A percentile compares a stretch with the other conserved stretches of the same genome.
Conservation (phyloP, 2,888 invertebrate genomes). For the Eustalomyia histrio region DNA sequence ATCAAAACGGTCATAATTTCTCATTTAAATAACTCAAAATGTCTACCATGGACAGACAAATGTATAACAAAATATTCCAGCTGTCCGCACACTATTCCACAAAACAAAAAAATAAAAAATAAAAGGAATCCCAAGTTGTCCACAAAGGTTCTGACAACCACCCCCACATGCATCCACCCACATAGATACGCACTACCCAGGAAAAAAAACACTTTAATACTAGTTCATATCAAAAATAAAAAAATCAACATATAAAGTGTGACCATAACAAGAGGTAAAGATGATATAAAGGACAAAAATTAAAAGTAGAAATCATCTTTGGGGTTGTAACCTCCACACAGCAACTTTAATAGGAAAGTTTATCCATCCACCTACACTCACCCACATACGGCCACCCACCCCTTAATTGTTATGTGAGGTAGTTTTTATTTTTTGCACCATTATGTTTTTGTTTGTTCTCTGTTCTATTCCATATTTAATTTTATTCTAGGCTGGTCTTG, state of each 20-base stretch:
- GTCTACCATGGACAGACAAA: not conserved
- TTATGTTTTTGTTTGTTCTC: slow-evolving; percentile 4
- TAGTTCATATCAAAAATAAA: not conserved
- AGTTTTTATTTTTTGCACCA: slow-evolving; percentile 3
- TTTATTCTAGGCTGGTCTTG: slow-evolving; percentile 10
- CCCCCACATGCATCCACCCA: not conserved
- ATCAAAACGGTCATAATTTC: not conserved
- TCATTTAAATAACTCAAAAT: slow-evolving; percentile 3
- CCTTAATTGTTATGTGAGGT: not conserved
- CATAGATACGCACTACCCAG: not conserved
- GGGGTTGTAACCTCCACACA: slow-evolving; percentile 6
- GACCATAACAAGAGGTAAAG: not conserved
- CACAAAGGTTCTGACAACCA: not conserved
- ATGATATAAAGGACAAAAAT: not conserved
- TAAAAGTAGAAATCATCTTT: not conserved
- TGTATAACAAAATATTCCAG: slow-evolving; percentile 1
- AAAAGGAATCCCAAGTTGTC: not conserved
- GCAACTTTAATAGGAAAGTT: not conserved
- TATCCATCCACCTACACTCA: not conserved
- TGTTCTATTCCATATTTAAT: slow-evolving; percentile 12
- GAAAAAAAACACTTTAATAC: not conserved
- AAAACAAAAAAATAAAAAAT: not conserved
- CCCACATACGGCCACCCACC: not conserved
- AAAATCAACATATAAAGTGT: not conserved
- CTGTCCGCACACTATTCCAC: not conserved